Evolutionary conservation across 2,888 invertebrate genomes (phyloP).

Genomic region (Dyspetes luteomarginatus): DNA sequence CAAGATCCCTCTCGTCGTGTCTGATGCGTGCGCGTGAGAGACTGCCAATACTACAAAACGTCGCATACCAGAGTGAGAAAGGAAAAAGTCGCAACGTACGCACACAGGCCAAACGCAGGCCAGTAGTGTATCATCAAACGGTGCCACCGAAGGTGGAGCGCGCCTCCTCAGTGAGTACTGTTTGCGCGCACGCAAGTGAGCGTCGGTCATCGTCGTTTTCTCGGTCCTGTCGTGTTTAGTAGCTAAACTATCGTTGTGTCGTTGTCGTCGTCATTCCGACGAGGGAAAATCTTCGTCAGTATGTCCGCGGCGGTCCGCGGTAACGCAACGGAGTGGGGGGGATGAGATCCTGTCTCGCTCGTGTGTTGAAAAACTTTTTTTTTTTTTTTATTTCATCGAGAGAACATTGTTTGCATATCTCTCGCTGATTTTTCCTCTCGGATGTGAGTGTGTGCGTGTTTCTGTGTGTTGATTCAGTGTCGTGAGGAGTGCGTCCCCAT

Average conservation of each 20-base stretch:
- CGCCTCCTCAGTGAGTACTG: slow-evolving; percentile 10
- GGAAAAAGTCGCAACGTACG: slow-evolving; percentile 2
- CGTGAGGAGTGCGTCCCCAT: neutral
- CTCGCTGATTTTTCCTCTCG: slow-evolving; percentile 1
- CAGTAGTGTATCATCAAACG: slow-evolving; percentile 35
- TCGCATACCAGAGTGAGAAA: slow-evolving; percentile 17
- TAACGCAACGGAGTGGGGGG: slow-evolving; percentile 54
- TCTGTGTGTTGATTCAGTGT: neutral
- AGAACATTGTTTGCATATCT: neutral
- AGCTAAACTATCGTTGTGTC: slow-evolving; percentile 26
- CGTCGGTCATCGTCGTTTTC: slow-evolving; percentile 29
- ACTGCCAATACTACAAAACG: neutral
- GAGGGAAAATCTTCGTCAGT: slow-evolving; percentile 56
- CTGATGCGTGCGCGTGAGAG: slow-evolving; percentile 8
- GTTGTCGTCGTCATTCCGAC: slow-evolving; percentile 33
- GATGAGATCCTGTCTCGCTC: neutral
- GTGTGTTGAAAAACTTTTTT: slow-evolving; percentile 6
- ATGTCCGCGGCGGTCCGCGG: slow-evolving; percentile 69
- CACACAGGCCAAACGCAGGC: slow-evolving; percentile 3
- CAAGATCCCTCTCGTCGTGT: neutral
- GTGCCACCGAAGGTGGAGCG: slow-evolving; percentile 12
- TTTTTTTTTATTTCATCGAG: no score
- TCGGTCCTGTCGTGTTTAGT: neutral
- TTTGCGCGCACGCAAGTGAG: slow-evolving; percentile 43
- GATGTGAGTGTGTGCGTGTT: slow-evolving; percentile 28